Conservation (phyloP, 1,140 invertebrate species). For the Heliothis virescens region DNA sequence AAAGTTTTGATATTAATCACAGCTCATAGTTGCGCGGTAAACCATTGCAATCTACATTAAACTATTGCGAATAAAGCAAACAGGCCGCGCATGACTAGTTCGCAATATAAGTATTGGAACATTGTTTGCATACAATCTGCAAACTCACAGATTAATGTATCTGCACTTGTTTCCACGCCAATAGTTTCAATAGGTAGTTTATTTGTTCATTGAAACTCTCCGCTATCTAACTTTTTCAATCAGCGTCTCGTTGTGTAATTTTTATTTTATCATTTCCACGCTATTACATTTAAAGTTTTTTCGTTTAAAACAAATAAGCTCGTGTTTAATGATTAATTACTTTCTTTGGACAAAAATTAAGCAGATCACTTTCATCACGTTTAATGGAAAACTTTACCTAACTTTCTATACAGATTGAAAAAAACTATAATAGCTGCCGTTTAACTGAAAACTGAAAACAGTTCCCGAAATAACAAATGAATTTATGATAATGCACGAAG, state of each 20-base stretch:
- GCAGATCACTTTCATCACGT: no score
- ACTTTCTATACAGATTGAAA: no score
- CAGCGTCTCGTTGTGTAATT: neutral
- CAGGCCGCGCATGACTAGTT: neutral
- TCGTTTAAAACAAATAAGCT: neutral
- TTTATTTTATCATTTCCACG: neutral
- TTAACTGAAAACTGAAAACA: no score
- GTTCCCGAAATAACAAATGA: no score
- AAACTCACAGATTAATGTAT: slow-evolving; percentile 1
- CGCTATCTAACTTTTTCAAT: slow-evolving; percentile 17
- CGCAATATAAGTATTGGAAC: slow-evolving; percentile 9
- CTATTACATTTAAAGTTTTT: neutral
- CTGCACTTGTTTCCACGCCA: neutral
- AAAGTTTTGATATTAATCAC: no score
- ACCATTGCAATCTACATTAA: neutral
- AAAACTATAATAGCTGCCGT: no score
- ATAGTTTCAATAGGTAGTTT: slow-evolving; percentile 7
- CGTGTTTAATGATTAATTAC: no score
- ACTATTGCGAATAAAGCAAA: neutral
- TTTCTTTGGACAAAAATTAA: no score
- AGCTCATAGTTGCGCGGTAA: no score
- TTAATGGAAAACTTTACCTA: no score
- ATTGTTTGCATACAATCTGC: slow-evolving; percentile 29
- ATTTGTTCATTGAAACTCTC: neutral
- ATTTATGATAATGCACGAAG: no score